Base-by-base conservation (phyloP, 2,888 invertebrate species). In the Xestoiulus laeticollis region DNA sequence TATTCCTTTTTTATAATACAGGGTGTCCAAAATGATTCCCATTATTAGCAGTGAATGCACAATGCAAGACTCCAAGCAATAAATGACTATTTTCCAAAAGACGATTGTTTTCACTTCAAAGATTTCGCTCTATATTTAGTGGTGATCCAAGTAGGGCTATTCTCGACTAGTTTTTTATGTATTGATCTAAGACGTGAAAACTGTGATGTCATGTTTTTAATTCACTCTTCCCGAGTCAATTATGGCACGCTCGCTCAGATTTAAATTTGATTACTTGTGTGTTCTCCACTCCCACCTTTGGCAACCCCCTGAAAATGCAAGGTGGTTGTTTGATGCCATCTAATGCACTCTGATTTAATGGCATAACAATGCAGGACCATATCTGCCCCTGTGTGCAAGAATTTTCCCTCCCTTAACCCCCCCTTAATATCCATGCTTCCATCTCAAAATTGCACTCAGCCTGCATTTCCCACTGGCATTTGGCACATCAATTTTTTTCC, bases 281-380 rank as follows among this genome's bases (percentile, higher is more conserved):
- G 48, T 16, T 48, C 48, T 16, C 16, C 38, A 38, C 38, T 38
- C 38, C 48, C 48, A 19, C 48, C 16, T 48, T n/a, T 48, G 16
- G 48, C 48, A 14, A 48, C 48, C 48, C 48, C n/a, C 59, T 59
- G n/a, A 59, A n/a, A 68, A 68, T 68, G 26, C 68, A 68, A 68
- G 68, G 26, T 68, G 68, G 12, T 10, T 26, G 26, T 68, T 48
- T 48, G 48, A 48, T 48, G 48, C 48, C 68, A 12, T 68, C 68
- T 68, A 68, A 68, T 26, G 68, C 68, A 68, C 68, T 68, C 68
- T 68, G 68, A 68, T 68, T 68, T 68, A 68, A 68, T 68, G 68
- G 59, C n/a, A 22, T 59, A 59, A 59, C 59, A 59, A 59, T 59
- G 59, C 22, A 22, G 59, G 59, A 59, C n/a, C 26, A 26, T n/a